A percentile compares a stretch with the other conserved stretches of the same genome.
phyloP scores from a whole-genome alignment of 2,113 vertebrate species.

The Gadus chalcogrammus region DNA sequence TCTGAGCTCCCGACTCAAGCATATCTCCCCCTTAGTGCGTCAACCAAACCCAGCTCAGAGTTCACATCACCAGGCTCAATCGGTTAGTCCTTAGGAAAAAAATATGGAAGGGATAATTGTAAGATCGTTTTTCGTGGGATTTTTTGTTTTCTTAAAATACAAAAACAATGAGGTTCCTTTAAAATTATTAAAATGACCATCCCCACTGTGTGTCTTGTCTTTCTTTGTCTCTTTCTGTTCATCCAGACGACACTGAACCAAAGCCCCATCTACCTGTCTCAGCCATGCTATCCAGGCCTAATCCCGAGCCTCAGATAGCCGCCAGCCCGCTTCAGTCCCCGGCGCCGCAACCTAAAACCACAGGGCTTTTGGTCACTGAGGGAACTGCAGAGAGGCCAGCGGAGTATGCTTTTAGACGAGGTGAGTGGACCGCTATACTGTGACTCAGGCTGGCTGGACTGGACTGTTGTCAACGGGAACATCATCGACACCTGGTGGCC shows the following conservation, averaged over 20 bases:
- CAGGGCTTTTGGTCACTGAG: not conserved
- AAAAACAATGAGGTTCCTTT: too few species aligned
- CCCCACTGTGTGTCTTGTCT: not conserved
- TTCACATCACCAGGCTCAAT: constrained; percentile 2
- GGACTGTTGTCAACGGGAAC: not conserved
- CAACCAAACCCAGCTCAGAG: constrained; percentile 27
- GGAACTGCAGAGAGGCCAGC: constrained; percentile 6
- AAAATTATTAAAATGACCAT: not conserved
- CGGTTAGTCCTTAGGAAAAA: too few species aligned
- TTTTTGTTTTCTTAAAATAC: too few species aligned
- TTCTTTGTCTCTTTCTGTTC: not conserved
- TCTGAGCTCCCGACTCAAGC: constrained; percentile 18
- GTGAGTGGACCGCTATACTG: constrained; percentile 22
- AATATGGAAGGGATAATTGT: too few species aligned
- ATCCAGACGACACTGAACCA: constrained; percentile 33
- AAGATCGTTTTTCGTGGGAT: too few species aligned
- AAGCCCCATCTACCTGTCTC: constrained; percentile 48
- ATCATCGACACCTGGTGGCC: too few species aligned
- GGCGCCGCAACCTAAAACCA: constrained; percentile 13
- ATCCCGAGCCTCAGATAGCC: constrained; percentile 17
- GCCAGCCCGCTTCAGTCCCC: constrained; percentile 12
- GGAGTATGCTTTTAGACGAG: constrained; percentile 22
- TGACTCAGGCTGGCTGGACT: not conserved
- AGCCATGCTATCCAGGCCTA: constrained; percentile 40
- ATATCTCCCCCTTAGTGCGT: constrained; percentile 30